Evolutionary conservation across 1,140 invertebrate genomes (phyloP).

Genomic region (Tetragonula clypearis): DNA sequence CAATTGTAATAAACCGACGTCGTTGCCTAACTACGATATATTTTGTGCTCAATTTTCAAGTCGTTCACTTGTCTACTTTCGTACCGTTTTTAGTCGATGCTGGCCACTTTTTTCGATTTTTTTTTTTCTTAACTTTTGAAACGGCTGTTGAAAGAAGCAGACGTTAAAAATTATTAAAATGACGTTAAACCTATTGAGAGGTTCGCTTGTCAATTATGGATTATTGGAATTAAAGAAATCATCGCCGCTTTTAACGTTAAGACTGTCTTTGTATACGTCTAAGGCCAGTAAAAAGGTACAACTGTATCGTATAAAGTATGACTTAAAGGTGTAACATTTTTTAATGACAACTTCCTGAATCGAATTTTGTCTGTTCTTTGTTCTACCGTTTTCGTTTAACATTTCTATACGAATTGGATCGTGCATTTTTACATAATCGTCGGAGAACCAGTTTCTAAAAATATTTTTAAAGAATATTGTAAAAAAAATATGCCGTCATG

Average conservation of each 20-base stretch:
- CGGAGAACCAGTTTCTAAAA: conserved; percentile 21
- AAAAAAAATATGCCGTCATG: not conserved
- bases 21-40: not conserved
- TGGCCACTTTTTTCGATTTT: too few species aligned
- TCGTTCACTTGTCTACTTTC: not conserved
- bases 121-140: conserved; percentile 18
- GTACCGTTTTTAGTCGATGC: not conserved
- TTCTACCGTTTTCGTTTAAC: not conserved
- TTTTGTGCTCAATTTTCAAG: conserved; percentile 15
- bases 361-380: not conserved
- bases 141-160: not conserved
- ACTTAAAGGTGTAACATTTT: conserved; percentile 4
- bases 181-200: conserved; percentile 69
- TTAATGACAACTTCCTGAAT: not conserved
- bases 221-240: conserved; percentile 65
- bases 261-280: conserved; percentile 50
- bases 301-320: conserved; percentile 20
- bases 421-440: conserved; percentile 53
- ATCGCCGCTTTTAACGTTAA: conserved; percentile 48
- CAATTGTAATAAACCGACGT: not conserved
- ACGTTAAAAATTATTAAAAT: conserved; percentile 39
- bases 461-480: conserved; percentile 29
- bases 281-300: conserved; percentile 55
- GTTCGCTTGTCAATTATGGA: conserved; percentile 34
- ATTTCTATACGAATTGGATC: not conserved